A percentile compares a stretch with the other conserved stretches of the same genome.
These are phyloP conservation scores for Melanotaenia nigrans DNA, from an alignment of 2,797 vertebrate species.

Conservation along the genomic window DNA sequence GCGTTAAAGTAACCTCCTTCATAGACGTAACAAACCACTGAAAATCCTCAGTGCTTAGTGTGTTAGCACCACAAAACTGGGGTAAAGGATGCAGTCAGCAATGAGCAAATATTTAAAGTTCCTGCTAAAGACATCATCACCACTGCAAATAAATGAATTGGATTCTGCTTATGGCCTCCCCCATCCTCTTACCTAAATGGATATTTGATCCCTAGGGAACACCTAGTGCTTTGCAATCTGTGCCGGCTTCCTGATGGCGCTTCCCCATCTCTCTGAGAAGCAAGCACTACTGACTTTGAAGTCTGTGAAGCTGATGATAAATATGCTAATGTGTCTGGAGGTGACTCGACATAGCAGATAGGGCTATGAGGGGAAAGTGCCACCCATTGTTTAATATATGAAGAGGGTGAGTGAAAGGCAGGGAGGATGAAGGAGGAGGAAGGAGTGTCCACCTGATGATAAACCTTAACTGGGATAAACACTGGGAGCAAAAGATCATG, in stretches of 20 bases:
- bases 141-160: conserved; percentile 79
- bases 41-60: conserved; percentile 25
- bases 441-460: conserved; percentile 53
- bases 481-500: conserved; percentile 57
- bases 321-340: conserved; percentile 82
- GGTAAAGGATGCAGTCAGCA: conserved; percentile 62
- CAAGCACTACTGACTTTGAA: conserved; percentile 79
- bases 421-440: conserved; percentile 28
- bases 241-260: conserved; percentile 71
- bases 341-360: conserved; percentile 78
- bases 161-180: conserved; percentile 65
- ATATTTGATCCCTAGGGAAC: conserved; percentile 79
- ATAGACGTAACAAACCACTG: conserved; percentile 26
- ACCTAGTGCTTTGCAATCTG: conserved; percentile 77
- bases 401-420: conserved; percentile 41
- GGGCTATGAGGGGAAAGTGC: conserved; percentile 74
- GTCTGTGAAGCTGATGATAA: conserved; percentile 81
- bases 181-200: conserved; percentile 73
- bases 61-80: conserved; percentile 60
- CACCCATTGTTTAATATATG: conserved; percentile 77
- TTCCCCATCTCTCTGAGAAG: conserved; percentile 69
- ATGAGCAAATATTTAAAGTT: conserved; percentile 79
- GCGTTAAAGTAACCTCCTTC: conserved; percentile 29
- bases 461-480: conserved; percentile 68
- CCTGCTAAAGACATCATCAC: conserved; percentile 78